Base-by-base conservation (phyloP, 2,888 invertebrate species). In the Acanthopleura granulata region DNA sequence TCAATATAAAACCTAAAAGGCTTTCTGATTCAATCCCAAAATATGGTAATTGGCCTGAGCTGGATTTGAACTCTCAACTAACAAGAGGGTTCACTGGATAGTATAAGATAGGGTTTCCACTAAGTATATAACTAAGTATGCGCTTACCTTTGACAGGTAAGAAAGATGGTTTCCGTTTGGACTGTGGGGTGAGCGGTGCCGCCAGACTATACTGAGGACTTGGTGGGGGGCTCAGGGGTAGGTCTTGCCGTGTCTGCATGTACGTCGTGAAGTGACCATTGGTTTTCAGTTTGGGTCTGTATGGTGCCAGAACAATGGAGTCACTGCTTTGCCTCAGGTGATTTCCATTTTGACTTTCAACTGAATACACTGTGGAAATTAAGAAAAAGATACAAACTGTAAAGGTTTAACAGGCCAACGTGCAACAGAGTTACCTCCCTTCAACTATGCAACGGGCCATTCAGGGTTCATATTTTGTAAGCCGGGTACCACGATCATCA, bases 221-320 rank as follows among this genome's bases (percentile, higher is more conserved):
- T 9, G 29, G 15, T 16, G 66, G 66, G 18, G 29, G 25, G 16
- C 22, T 66, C 18, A 15, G 4, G 22, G 66, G 66, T 3, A 71
- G 69, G 49, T 83, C 83, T 57, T 75, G 76, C 40, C 88, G 90
- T 88, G 93, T 93, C 91, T 94, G 93, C 93, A 94, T 94, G 87
- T 93, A 93, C 75, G 93, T 92, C 77, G 93, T 93, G 88, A 94
- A 93, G 87, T 93, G 93, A 73, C 94, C 94, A 86, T 93, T 93
- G 77, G 94, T 93, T 88, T 93, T 93, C 79, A 93, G 92, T 90
- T 93, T 93, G 79, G 90, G 89, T 72, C 91, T 82, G 62, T 84
- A 80, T 29, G 82, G 82, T 11, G 82, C 77, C 74, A 75, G 51
- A 18, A 76, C 73, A 62, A 80, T 81, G 62, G 76, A 76, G 62